Conservation (phyloP, 2,797 vertebrate species). For the Acanthurus leucopareius region DNA sequence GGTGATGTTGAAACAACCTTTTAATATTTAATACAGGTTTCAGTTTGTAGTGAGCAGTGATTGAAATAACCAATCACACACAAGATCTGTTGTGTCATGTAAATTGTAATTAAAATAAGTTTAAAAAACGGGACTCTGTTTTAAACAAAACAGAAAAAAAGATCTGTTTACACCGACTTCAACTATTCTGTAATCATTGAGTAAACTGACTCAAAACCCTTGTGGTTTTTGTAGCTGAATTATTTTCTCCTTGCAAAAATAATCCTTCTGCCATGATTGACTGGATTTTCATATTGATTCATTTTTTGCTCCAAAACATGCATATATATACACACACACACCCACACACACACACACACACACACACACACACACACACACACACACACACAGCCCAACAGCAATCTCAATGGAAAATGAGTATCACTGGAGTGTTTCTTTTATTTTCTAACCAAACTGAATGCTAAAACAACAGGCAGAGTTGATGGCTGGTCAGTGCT, state of each 20-base stretch:
- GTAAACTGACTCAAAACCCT: too few relatives aligned
- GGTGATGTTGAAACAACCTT: too few relatives aligned
- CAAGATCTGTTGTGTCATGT: too few relatives aligned
- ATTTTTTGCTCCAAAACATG: conserved; percentile 6
- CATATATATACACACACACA: background rate
- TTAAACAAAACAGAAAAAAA: too few relatives aligned
- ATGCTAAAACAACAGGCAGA: conserved; percentile 38
- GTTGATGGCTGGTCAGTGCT: conserved; percentile 28
- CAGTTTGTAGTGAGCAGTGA: too few relatives aligned
- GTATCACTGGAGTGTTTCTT: background rate
- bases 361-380: background rate
- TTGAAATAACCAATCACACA: too few relatives aligned
- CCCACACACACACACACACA: background rate
- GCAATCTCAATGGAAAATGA: background rate
- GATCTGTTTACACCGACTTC: too few relatives aligned
- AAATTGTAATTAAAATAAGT: too few relatives aligned
- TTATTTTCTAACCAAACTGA: conserved; percentile 38
- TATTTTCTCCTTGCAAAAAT: conserved; percentile 1
- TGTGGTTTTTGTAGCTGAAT: background rate
- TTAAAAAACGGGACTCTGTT: too few relatives aligned
- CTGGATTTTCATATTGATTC: conserved; percentile 17
- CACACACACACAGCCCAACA: background rate
- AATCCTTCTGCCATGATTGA: conserved; percentile 11
- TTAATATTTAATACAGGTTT: too few relatives aligned
- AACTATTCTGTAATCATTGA: too few relatives aligned